phyloP scores from a whole-genome alignment of 2,888 invertebrate genomes.

The Busseola fusca region DNA sequence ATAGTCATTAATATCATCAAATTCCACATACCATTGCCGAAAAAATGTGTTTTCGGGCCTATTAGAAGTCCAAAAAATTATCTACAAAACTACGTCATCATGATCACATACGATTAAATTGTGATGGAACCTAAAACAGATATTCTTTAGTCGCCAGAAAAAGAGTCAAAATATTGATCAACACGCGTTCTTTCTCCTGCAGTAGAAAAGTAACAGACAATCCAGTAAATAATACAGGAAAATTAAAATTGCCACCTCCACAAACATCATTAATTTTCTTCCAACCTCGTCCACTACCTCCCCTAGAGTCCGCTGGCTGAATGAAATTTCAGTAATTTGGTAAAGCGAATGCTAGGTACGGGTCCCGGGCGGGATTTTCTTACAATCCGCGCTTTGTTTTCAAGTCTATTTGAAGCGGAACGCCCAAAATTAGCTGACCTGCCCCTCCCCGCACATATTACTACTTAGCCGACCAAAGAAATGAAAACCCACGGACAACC shows the following conservation, averaged over 20 bases:
- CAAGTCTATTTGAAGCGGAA: constrained; percentile 77
- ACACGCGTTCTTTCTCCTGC: background rate
- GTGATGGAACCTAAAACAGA: background rate
- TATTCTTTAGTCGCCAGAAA: background rate
- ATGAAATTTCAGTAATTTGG: constrained; percentile 88
- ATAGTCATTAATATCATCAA: background rate
- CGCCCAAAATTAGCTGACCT: constrained; percentile 67
- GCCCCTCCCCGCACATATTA: constrained; percentile 40
- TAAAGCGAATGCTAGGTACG: constrained; percentile 88
- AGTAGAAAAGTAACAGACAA: background rate
- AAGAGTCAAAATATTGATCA: background rate
- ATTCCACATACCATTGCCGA: background rate
- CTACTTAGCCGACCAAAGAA: constrained; percentile 38
- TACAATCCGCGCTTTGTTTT: constrained; percentile 87
- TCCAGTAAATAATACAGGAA: background rate
- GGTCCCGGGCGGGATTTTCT: constrained; percentile 85
- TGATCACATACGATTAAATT: background rate
- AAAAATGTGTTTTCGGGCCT: background rate
- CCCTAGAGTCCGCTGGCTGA: constrained; percentile 83
- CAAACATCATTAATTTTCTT: constrained; percentile 54
- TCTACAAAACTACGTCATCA: background rate
- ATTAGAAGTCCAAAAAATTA: background rate
- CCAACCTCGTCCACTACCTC: constrained; percentile 65
- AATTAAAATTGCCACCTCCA: constrained; percentile 60
- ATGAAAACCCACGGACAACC: constrained; percentile 53